A percentile compares a stretch with the other conserved stretches of the same genome.
Evolutionary conservation across 2,113 vertebrate species (phyloP).

Genomic region (Sturnus vulgaris): DNA sequence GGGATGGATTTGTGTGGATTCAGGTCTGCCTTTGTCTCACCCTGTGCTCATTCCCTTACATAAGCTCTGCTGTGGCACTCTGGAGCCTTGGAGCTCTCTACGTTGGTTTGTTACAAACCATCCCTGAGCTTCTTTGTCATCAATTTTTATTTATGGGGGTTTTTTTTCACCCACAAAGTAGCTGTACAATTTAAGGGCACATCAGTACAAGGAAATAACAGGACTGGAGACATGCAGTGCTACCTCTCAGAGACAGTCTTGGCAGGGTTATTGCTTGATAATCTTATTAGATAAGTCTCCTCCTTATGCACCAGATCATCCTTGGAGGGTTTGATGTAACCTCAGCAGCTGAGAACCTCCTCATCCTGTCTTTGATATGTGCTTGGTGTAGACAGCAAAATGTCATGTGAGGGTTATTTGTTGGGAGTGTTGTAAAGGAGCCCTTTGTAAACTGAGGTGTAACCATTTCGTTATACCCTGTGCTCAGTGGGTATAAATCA

Average conservation of each 20-base stretch:
- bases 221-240: background rate
- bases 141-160: too few species aligned
- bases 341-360: background rate
- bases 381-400: background rate
- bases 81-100: background rate
- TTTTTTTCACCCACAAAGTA: background rate
- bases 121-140: background rate
- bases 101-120: background rate
- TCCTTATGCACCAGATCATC: background rate
- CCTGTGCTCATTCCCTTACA: background rate
- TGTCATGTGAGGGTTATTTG: background rate
- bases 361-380: background rate
- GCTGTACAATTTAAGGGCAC: background rate
- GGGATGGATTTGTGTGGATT: background rate
- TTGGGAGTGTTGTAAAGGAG: background rate
- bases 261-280: background rate
- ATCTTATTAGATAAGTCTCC: slow-evolving; percentile 39
- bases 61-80: background rate
- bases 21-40: background rate
- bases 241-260: background rate
- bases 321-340: slow-evolving; percentile 20
- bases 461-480: background rate
- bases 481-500: background rate
- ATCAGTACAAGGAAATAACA: background rate
- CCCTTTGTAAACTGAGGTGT: background rate